These are phyloP conservation scores for Nesidiocoris tenuis DNA, from an alignment of 2,888 invertebrate genomes.

Conservation along the genomic window DNA sequence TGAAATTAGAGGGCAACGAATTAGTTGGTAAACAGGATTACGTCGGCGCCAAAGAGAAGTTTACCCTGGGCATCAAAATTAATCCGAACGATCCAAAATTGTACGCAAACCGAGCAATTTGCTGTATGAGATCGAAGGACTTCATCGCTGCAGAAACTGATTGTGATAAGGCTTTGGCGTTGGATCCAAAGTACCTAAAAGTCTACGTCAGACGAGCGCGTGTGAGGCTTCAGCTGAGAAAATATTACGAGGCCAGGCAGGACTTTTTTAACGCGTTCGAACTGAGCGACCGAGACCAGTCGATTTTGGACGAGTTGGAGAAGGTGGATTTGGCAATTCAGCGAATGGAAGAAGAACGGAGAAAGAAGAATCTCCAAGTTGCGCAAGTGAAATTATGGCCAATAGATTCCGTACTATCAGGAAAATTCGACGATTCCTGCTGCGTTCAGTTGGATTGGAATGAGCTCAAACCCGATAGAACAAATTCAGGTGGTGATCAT, in stretches of 20 bases:
- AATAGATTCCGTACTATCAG: not conserved
- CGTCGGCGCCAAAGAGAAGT: conserved; percentile 81
- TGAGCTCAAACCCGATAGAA: not conserved
- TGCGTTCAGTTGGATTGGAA: not conserved
- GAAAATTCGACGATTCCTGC: not conserved
- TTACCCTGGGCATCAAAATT: conserved; percentile 74
- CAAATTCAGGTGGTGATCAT: not conserved
- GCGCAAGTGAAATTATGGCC: conserved; percentile 4
- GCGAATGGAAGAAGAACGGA: not conserved
- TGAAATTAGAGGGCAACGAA: conserved; percentile 67
- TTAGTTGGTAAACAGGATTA: conserved; percentile 77
- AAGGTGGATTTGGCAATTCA: not conserved
- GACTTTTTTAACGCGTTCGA: conserved; percentile 24
- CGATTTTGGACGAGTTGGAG: conserved; percentile 14
- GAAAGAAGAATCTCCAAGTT: not conserved
- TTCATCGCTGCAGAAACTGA: conserved; percentile 59
- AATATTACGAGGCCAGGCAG: conserved; percentile 67
- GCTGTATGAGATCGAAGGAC: conserved; percentile 75
- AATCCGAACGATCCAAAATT: conserved; percentile 77
- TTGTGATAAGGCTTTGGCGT: conserved; percentile 73
- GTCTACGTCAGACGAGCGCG: conserved; percentile 79
- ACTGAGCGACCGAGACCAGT: not conserved
- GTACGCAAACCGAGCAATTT: conserved; percentile 85
- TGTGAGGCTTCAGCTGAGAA: conserved; percentile 70
- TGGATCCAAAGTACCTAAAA: conserved; percentile 79